Evolutionary conservation across 2,888 invertebrate genomes (phyloP).

Genomic region (Cataglyphis rosenhaueri): DNA sequence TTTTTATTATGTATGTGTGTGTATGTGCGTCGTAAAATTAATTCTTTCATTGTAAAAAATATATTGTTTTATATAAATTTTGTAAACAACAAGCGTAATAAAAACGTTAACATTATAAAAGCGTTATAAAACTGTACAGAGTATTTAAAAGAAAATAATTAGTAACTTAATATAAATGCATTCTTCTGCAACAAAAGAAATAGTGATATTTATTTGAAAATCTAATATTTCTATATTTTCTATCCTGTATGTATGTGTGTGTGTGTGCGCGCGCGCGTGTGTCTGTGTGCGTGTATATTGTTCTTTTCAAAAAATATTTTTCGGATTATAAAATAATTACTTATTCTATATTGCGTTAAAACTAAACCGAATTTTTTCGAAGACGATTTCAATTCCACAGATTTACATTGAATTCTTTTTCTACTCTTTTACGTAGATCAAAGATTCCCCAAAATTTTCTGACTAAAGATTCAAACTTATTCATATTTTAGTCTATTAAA

Average conservation of each 20-base stretch:
- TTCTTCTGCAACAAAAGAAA: not conserved
- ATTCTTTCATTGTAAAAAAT: not conserved
- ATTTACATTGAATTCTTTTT: not conserved
- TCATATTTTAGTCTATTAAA: not conserved
- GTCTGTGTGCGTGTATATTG: not conserved
- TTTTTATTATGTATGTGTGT: not conserved
- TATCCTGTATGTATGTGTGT: slow-evolving; percentile 4
- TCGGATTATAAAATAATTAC: not conserved
- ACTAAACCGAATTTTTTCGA: not conserved
- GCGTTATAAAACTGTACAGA: not conserved
- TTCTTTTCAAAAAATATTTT: slow-evolving; percentile 11
- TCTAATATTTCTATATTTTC: not conserved
- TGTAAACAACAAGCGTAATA: not conserved
- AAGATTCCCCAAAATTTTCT: not conserved
- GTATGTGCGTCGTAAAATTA: not conserved
- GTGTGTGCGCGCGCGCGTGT: not conserved
- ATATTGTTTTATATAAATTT: not conserved
- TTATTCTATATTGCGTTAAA: not conserved
- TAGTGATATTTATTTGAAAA: not conserved
- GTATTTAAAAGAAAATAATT: not conserved
- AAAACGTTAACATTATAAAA: not conserved
- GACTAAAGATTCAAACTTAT: not conserved
- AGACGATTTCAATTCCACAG: not conserved
- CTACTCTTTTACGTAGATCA: not conserved
- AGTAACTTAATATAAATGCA: not conserved